Evolutionary conservation across 2,113 vertebrate species (phyloP).

Genomic region (Lasiurus borealis): DNA sequence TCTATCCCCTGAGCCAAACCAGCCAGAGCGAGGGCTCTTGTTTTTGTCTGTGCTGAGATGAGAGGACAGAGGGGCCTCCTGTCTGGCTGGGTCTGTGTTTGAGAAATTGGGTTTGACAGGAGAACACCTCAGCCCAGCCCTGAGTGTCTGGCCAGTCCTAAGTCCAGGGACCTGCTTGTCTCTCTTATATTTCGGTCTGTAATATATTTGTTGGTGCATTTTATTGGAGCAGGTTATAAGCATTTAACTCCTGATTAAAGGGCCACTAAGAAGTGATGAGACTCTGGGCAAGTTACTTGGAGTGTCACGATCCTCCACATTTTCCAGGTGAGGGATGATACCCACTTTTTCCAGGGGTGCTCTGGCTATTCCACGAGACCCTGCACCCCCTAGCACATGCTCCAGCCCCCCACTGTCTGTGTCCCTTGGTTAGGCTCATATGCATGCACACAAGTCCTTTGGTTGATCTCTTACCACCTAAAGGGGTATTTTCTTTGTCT

Average conservation of each 20-base stretch:
- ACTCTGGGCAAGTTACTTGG: background rate
- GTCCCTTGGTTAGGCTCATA: too few species aligned
- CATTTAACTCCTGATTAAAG: background rate
- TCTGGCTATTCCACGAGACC: background rate
- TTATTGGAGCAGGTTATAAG: background rate
- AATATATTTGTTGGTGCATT: background rate
- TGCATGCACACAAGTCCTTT: too few species aligned
- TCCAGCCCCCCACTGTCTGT: too few species aligned
- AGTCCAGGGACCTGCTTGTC: background rate
- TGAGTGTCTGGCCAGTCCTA: too few species aligned
- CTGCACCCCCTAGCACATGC: too few species aligned
- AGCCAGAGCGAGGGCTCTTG: background rate
- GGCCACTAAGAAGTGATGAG: background rate
- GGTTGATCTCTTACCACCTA: background rate
- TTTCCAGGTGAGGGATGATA: background rate
- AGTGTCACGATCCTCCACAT: rapidly evolving
- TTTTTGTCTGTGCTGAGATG: background rate
- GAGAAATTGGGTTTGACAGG: background rate
- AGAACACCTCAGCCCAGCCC: background rate
- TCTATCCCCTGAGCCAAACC: too few species aligned
- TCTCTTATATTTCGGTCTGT: background rate
- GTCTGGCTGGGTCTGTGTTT: background rate
- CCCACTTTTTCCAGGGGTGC: background rate
- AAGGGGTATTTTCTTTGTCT: background rate
- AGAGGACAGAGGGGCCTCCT: background rate